Base-by-base conservation (phyloP, 2,113 vertebrate genomes). In the Salvelinus fontinalis region DNA sequence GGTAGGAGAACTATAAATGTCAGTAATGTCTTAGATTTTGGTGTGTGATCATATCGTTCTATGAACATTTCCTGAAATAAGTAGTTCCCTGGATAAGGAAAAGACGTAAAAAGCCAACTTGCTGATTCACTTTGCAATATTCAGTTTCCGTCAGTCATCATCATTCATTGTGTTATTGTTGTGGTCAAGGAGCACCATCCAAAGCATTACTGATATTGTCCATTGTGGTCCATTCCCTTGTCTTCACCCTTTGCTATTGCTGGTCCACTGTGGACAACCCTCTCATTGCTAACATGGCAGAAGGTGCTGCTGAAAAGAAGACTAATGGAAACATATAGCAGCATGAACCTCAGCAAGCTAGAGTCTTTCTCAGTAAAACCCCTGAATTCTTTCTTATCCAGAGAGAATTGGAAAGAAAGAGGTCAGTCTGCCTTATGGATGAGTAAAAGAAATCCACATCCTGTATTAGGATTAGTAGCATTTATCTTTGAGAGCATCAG, bases 281-380 rank as follows among this genome's bases (percentile, higher is more conserved):
- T 54, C 51, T 54, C 16, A 18, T 54, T 16, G 18, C 51, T 54
- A 54, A 14, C 51, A 54, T 54, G 51, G 16, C 13, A 54, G 51
- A 54, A 54, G 14, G 51, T 54, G 51, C 51, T 54, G 51, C 51
- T 54, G 12, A 68, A 34, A 16, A 12, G 18, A 34, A 39, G 11
- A 12, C 11, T 29, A 66, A 62, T 22, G 59, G 20, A 62, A 24
- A 20, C 57, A 62, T 11, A 62, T n/a, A 8, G 20, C 18, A 62
- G 59, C 59, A 62, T 62, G 20, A 62, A 62, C 5, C n/a, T 62
- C n/a, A 22, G n/a, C 59, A 62, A 62, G n/a, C 59, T 62, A 29
- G 48, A 64, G 71, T 80, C 81, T 87, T 77, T 83, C 83, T 83
- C 73, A 60, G 79, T 82, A 85, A 85, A 87, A 87, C 78, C 81